These are phyloP conservation scores for Trigoniulus corallinus DNA, from an alignment of 1,140 invertebrate genomes.

Conservation along the genomic window DNA sequence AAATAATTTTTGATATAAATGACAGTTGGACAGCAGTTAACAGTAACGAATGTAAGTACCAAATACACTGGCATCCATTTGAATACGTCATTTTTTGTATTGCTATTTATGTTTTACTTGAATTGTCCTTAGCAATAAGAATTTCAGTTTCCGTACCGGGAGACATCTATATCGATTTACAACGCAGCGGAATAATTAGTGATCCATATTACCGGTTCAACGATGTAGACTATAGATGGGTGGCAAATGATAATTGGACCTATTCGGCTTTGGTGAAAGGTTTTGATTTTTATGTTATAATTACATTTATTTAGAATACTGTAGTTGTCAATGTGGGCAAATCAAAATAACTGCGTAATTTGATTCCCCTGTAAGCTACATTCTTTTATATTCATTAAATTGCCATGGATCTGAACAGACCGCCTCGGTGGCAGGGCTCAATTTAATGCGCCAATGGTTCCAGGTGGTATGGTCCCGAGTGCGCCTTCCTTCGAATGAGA, in stretches of 20 bases:
- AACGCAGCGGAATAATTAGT: constrained; percentile 37
- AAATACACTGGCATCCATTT: background rate
- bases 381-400: no score
- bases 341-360: no score
- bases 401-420: no score
- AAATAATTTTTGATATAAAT: no score
- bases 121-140: background rate
- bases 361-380: no score
- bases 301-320: background rate
- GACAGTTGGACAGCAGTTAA: background rate
- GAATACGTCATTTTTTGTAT: background rate
- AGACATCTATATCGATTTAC: constrained; percentile 66
- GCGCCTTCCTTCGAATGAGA: no score
- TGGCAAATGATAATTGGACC: constrained; percentile 58
- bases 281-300: background rate
- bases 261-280: constrained; percentile 35
- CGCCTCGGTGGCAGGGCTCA: no score
- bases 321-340: background rate
- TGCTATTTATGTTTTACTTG: background rate
- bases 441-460: no score
- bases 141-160: constrained; percentile 46
- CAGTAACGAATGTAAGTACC: constrained; percentile 2
- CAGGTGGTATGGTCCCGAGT: no score
- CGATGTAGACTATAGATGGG: constrained; percentile 64
- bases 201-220: constrained; percentile 57